Percentiles rank a stretch among this genome's conserved stretches.
Conservation (phyloP, 2,113 vertebrate genomes). For the Amblyopsis rosae region DNA sequence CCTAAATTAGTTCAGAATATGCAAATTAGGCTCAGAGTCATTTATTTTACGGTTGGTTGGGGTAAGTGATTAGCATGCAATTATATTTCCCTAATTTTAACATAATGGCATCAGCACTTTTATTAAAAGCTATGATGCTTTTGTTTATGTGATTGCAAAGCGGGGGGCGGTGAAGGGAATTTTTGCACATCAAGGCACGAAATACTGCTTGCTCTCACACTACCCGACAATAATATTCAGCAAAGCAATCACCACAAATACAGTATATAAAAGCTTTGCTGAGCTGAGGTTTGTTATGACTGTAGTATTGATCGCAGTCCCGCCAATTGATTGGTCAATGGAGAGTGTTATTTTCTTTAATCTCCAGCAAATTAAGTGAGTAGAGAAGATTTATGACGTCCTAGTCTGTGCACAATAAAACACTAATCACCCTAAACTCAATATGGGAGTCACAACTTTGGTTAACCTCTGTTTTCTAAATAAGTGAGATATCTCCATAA, state of each 20-base stretch:
- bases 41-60: conserved; percentile 72
- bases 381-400: conserved; percentile 49
- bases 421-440: conserved; percentile 54
- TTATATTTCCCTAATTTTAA: conserved; percentile 72
- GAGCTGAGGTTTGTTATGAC: conserved; percentile 62
- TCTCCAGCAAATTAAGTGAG: conserved; percentile 51
- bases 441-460: conserved; percentile 51
- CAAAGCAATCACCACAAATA: conserved; percentile 31
- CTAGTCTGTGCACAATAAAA: conserved; percentile 56
- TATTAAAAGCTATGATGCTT: conserved; percentile 33
- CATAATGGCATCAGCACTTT: conserved; percentile 31
- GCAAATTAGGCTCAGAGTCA: conserved; percentile 77
- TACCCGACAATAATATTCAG: conserved; percentile 31
- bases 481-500: conserved; percentile 54
- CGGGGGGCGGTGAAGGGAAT: neutral
- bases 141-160: conserved; percentile 28
- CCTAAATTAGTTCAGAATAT: conserved; percentile 99
- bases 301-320: conserved; percentile 57
- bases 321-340: conserved; percentile 45
- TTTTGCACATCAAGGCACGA: conserved; percentile 47
- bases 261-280: conserved; percentile 36
- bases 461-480: conserved; percentile 28
- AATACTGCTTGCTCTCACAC: conserved; percentile 32
- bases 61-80: conserved; percentile 84
- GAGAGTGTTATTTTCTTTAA: conserved; percentile 62